A percentile compares a stretch with the other conserved stretches of the same genome.
Conservation (phyloP, 2,888 invertebrate genomes). For the Sicus ferrugineus region DNA sequence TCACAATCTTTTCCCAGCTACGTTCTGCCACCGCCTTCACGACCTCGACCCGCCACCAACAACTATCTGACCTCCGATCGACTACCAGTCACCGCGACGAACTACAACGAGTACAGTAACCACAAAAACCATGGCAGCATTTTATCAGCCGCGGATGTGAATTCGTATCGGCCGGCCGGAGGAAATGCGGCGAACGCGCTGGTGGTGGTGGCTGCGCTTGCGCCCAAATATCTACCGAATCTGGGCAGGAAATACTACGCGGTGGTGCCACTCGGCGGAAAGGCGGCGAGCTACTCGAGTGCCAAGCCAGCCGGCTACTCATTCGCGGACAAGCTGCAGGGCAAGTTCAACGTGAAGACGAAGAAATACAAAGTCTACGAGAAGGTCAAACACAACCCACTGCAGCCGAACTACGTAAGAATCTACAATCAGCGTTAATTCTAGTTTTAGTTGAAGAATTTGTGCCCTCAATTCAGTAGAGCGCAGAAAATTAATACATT, state of each 20-base stretch:
- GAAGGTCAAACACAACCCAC: slow-evolving; percentile 56
- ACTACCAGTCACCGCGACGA: slow-evolving; percentile 39
- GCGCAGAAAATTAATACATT: too few relatives aligned
- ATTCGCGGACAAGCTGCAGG: slow-evolving; percentile 57
- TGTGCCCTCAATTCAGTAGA: too few relatives aligned
- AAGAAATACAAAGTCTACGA: slow-evolving; percentile 63
- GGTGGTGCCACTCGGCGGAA: slow-evolving; percentile 49
- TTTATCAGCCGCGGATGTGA: slow-evolving; percentile 43
- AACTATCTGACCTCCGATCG: slow-evolving; percentile 43
- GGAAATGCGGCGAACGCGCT: slow-evolving; percentile 24
- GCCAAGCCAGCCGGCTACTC: slow-evolving; percentile 39
- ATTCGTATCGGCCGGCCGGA: slow-evolving; percentile 39
- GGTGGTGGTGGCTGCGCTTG: slow-evolving; percentile 50
- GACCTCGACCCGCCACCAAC: slow-evolving; percentile 55
- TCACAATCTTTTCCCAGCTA: slow-evolving; percentile 49
- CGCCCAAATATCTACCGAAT: slow-evolving; percentile 61
- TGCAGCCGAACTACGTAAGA: slow-evolving; percentile 59
- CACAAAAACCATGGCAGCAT: slow-evolving; percentile 49
- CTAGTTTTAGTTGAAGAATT: slow-evolving; percentile 34
- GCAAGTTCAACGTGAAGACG: slow-evolving; percentile 63
- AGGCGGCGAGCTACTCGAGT: slow-evolving; percentile 35
- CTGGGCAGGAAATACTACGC: slow-evolving; percentile 61
- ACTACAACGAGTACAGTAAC: slow-evolving; percentile 49
- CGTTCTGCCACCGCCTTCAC: slow-evolving; percentile 62
- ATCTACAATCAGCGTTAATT: slow-evolving; percentile 42